Conservation (phyloP, 2,113 vertebrate species). For the Varanus komodoensis region DNA sequence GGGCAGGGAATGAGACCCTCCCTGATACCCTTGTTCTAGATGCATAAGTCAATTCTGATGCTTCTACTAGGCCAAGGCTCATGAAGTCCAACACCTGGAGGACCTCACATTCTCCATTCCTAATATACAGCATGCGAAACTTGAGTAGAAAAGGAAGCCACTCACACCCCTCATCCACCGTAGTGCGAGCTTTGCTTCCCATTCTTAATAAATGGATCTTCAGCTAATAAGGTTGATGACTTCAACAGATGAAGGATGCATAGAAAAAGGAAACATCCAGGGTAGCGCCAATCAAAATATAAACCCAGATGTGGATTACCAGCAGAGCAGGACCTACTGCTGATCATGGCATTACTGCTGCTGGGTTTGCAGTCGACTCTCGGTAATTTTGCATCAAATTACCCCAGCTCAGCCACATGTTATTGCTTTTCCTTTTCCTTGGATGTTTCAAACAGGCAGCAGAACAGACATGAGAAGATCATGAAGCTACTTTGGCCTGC, state of each 20-base stretch:
- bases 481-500: neutral
- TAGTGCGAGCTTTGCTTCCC: neutral
- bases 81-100: no score
- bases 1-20: no score
- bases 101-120: no score
- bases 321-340: neutral
- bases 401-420: neutral
- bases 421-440: neutral
- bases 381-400: neutral
- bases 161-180: no score
- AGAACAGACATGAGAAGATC: neutral
- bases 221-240: neutral
- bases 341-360: neutral
- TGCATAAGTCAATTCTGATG: no score
- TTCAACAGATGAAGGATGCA: neutral
- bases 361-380: neutral
- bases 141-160: neutral
- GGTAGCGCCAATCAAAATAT: neutral
- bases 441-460: neutral
- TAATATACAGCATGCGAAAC: neutral
- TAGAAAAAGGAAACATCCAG: neutral
- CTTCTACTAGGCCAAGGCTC: no score
- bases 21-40: no score
- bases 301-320: neutral
- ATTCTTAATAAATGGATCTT: neutral